Conservation (phyloP, 2,113 vertebrate species). For the Indri indri region DNA sequence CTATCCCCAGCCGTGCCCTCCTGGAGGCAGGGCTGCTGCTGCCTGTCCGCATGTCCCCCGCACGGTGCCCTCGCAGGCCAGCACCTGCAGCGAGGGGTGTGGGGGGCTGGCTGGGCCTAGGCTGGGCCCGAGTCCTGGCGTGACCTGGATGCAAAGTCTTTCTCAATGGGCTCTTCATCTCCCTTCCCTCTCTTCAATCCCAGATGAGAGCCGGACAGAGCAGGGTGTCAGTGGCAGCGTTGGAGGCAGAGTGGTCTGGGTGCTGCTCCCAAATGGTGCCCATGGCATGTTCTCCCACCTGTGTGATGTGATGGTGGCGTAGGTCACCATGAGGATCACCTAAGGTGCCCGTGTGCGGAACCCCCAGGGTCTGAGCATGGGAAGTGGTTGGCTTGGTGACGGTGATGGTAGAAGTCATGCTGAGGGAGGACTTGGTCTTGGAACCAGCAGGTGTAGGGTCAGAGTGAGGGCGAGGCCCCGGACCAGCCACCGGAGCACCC, state of each 20-base stretch:
- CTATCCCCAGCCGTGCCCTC: no score
- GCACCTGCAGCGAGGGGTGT: background rate
- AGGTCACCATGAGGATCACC: accelerated
- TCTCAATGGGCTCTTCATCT: background rate
- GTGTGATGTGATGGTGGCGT: background rate
- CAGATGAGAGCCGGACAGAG: background rate
- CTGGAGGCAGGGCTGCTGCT: background rate
- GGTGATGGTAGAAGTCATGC: background rate
- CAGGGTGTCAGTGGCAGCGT: background rate
- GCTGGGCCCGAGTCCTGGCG: background rate
- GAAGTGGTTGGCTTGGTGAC: background rate
- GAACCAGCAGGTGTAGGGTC: background rate
- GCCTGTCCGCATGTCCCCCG: no score
- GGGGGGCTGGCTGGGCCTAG: background rate
- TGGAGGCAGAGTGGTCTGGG: background rate
- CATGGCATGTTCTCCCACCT: no score
- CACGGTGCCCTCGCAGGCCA: accelerated
- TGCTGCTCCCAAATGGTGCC: background rate
- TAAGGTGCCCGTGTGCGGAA: background rate
- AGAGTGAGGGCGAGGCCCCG: background rate
- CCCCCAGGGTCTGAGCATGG: background rate
- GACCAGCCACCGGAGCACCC: background rate
- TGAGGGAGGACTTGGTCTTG: background rate
- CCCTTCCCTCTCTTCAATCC: background rate
- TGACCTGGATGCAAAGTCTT: background rate